A percentile compares a stretch with the other conserved stretches of the same genome.
Evolutionary conservation across 2,113 vertebrate genomes (phyloP).

Genomic region (Platysteira castanea): DNA sequence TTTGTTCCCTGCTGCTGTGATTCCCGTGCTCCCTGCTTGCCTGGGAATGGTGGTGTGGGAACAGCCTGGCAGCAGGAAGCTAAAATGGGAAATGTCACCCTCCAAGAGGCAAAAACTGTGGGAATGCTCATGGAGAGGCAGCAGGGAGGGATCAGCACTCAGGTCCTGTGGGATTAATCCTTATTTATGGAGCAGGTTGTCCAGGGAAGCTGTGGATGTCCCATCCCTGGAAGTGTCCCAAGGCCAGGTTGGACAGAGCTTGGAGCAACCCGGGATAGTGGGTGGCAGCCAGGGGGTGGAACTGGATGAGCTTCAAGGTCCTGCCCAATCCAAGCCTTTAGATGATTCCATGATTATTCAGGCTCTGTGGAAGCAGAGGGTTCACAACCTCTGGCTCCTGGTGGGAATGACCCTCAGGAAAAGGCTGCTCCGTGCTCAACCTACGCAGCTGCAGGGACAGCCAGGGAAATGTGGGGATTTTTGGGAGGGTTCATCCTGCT

Average conservation of each 20-base stretch:
- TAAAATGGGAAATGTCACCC: background rate
- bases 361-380: background rate
- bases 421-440: background rate
- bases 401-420: background rate
- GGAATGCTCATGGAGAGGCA: background rate
- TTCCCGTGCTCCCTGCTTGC: fast-evolving
- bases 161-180: background rate
- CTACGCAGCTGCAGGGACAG: background rate
- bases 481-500: background rate
- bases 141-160: background rate
- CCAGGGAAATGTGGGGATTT: background rate
- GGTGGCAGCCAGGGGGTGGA: background rate
- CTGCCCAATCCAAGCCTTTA: background rate
- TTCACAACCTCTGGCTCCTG: background rate
- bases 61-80: background rate
- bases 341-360: background rate
- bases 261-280: background rate
- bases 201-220: background rate
- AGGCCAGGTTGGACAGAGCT: background rate
- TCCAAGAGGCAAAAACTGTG: background rate
- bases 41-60: background rate
- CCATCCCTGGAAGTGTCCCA: background rate
- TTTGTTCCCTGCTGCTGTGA: background rate
- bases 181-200: background rate
- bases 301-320: background rate